phyloP scores from a whole-genome alignment of 2,888 invertebrate genomes.

The Idaea dimidiata region DNA sequence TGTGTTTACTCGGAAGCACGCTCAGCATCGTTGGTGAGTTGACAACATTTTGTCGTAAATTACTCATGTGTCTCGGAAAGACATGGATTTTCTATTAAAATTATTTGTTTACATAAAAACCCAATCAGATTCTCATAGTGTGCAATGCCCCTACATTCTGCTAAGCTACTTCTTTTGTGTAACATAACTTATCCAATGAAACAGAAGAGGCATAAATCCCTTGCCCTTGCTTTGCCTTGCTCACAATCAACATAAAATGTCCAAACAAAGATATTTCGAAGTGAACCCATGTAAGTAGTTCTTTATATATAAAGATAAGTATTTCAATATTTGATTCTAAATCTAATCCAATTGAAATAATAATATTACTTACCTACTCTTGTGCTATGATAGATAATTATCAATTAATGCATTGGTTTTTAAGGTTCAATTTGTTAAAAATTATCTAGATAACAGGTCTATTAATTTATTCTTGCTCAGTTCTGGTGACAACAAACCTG shows the following conservation, averaged over 20 bases:
- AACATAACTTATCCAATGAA: no score
- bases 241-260: neutral
- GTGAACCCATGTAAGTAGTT: no score
- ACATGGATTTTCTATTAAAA: no score
- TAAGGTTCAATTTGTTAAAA: neutral
- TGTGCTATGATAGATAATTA: neutral
- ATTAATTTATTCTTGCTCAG: neutral
- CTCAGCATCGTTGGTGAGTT: conserved; percentile 69
- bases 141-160: neutral
- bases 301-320: no score
- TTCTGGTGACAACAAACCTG: neutral
- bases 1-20: conserved; percentile 68
- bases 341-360: no score
- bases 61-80: neutral
- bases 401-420: no score
- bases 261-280: neutral
- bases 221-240: neutral
- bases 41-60: conserved; percentile 7
- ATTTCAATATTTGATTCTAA: no score
- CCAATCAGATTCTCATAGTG: neutral
- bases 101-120: neutral
- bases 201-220: neutral
- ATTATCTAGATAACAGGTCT: neutral
- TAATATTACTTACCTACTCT: neutral
- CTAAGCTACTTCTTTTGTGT: neutral